Evolutionary conservation across 2,113 vertebrate species (phyloP), one percentile per base, ranked within the genome.

Genomic region (Pseudolaguvia tuberculata): DNA sequence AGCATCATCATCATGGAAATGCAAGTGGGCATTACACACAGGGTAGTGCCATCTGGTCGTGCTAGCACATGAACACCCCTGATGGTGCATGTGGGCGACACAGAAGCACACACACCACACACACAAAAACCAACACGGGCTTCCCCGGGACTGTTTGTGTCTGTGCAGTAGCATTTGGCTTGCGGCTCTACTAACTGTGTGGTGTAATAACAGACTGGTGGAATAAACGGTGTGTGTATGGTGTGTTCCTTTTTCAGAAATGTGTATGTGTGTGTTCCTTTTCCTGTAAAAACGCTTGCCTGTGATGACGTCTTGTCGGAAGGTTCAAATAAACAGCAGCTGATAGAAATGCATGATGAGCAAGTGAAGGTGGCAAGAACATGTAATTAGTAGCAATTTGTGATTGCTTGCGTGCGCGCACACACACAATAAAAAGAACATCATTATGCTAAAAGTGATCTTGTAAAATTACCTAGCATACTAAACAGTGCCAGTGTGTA

Each of bases 11-110:
- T 67, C 25, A 27, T 3, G 15, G 27, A 67, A 50, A 74, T 50
- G 25, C 42, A 65, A 63, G 51, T 55, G 51, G 67, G 67, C 67
- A 55, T 25, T 12, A 68, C 70, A 72, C 35, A 17, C 39, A 35
- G 58, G 25, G 35, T 55, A 25, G 31, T 56, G 61, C 70, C 71
- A 67, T 78, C 69, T 73, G 72, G 56, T 50, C 70, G 35, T n/a
- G 61, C 61, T 66, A 66, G 72, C 23, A 74, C 39, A 20, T 50
- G 45, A 50, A 78, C 52, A 58, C 42, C 62, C 71, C 70, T 35
- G 11, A 50, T 59, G 71, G 27, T 57, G n/a, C 27, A 51, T 31
- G 63, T 51, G 61, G 62, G 71, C 53, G 45, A 61, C 70, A 67
- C 42, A 13, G n/a, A 12, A 31, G n/a, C n/a, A 42, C 63, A 68